phyloP scores from a whole-genome alignment of 1,140 invertebrate genomes.

The Macrostomum lignano region DNA sequence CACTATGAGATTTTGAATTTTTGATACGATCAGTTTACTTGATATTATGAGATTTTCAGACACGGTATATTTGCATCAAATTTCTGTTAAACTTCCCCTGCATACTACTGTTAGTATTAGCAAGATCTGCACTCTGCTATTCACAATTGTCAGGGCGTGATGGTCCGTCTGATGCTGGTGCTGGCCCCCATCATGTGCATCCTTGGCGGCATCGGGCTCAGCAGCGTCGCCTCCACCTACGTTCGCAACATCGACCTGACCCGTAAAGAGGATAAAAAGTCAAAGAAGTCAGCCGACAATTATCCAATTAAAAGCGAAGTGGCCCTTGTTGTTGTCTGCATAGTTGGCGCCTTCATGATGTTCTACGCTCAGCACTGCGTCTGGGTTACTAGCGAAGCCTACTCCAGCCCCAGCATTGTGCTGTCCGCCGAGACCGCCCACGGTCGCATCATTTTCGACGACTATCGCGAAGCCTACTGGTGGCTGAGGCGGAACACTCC shows the following conservation, averaged over 20 bases:
- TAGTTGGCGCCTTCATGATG: slow-evolving; percentile 54
- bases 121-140: neutral
- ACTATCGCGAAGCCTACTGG: slow-evolving; percentile 84
- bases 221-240: neutral
- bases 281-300: slow-evolving; percentile 27
- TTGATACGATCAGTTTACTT: too few species aligned
- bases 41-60: too few species aligned
- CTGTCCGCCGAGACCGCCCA: slow-evolving; percentile 33
- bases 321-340: slow-evolving; percentile 48
- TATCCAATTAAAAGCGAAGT: slow-evolving; percentile 61
- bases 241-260: slow-evolving; percentile 1
- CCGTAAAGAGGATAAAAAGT: slow-evolving; percentile 24
- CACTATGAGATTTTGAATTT: too few species aligned
- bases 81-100: too few species aligned
- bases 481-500: slow-evolving; percentile 94
- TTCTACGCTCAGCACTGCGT: slow-evolving; percentile 38
- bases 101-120: neutral
- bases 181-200: slow-evolving; percentile 91
- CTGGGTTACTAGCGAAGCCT: slow-evolving; percentile 11
- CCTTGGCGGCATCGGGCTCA: slow-evolving; percentile 57
- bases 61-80: too few species aligned
- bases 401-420: slow-evolving; percentile 1
- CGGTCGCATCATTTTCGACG: slow-evolving; percentile 68
- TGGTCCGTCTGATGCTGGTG: slow-evolving; percentile 91
- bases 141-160: slow-evolving; percentile 43